A percentile compares a stretch with the other conserved stretches of the same genome.
Evolutionary conservation across 2,888 invertebrate genomes (phyloP).

Genomic region (Minunthozetes semirufus): DNA sequence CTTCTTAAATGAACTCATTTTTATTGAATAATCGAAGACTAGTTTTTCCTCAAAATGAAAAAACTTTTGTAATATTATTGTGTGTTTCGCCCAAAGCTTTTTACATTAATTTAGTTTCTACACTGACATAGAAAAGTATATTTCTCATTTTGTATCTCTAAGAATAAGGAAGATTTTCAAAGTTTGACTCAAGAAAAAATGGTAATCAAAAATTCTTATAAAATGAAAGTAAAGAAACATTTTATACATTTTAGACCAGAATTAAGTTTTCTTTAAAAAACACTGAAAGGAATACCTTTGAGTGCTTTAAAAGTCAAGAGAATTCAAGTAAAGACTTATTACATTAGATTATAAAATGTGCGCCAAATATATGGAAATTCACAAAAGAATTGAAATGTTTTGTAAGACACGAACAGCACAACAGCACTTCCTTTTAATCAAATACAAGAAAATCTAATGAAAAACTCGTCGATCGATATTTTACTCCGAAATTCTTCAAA

Average conservation of each 20-base stretch:
- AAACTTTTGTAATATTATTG: neutral
- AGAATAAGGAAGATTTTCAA: neutral
- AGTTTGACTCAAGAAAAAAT: neutral
- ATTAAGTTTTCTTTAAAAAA: neutral
- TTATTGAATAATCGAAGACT: conserved; percentile 2
- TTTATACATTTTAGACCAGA: neutral
- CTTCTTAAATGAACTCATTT: neutral
- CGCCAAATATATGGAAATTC: neutral
- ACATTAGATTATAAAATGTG: conserved; percentile 6
- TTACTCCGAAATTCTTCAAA: too few species aligned
- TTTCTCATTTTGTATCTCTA: neutral
- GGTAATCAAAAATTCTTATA: conserved; percentile 7
- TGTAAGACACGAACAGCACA: too few species aligned
- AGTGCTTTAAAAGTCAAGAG: conserved; percentile 5
- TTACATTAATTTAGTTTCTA: neutral
- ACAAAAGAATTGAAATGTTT: neutral
- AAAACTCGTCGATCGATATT: too few species aligned
- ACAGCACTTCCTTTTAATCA: too few species aligned
- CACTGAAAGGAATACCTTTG: neutral
- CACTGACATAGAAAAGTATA: neutral
- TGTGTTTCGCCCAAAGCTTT: neutral
- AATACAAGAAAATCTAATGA: too few species aligned
- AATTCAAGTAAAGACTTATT: neutral
- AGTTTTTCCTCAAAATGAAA: neutral
- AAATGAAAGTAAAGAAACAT: neutral